Evolutionary conservation across 2,888 invertebrate genomes (phyloP), one percentile per base, ranked within the genome.

Genomic region (Carcina quercana): DNA sequence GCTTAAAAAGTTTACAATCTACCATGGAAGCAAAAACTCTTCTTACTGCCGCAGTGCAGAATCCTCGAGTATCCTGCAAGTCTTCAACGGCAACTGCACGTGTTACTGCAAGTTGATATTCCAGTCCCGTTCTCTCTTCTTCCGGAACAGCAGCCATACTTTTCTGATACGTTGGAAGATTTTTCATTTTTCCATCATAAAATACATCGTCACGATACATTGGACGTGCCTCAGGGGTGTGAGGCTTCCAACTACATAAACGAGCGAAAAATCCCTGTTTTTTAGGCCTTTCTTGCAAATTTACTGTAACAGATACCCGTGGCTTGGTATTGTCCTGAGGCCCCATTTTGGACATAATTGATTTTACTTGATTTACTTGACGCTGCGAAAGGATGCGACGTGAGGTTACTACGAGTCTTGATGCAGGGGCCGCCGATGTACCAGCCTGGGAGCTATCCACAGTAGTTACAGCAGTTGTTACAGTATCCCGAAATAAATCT

Each of bases 181-280:
- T 57, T 42, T 71, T 57, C 30, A 83, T 28, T 35, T 62, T 70
- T 1, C 82, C 79, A 8, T 55, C 58, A 41, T 74, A 83, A 55
- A 83, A 83, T 30, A 64, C 76, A 43, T 83, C 82, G 47, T 83
- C 82, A 36, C 82, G 59, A 42, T 83, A 83, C 67, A 83, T 58
- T 2, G 82, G 82, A 7, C 82, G 67, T 21, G 76, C 59, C 35
- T 78, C 58, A 12, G 59, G 45, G 25, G 72, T 53, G 40, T 80
- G 78, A 21, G 61, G 37, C 36, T 80, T 24, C 33, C 33, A 80
- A 10, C 57, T 54, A 45, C 52, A 79, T 17, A 72, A 42, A 20
- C 60, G 56, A 30, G 45, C 52, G 58, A 70, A 78, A 38, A 65
- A 78, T 32, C 54, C 50, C n/a, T 35, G 45, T 42, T 61, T 62